A percentile compares a stretch with the other conserved stretches of the same genome.
Evolutionary conservation across 2,888 invertebrate species (phyloP).

Genomic region (Muscina levida): DNA sequence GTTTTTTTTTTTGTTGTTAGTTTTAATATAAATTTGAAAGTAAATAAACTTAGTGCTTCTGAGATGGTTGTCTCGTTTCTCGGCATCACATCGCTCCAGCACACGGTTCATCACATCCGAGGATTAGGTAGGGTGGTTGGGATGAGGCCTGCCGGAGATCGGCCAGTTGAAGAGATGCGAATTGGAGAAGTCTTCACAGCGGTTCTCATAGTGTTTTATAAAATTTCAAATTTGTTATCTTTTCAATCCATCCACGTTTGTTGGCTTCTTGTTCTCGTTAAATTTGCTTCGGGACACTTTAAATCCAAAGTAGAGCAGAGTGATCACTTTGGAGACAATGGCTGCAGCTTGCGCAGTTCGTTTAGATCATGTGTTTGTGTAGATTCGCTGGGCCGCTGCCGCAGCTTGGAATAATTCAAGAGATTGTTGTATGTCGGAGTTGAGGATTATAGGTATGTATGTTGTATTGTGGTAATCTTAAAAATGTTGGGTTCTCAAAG

Average conservation of each 20-base stretch:
- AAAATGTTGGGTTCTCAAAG: conserved; percentile 53
- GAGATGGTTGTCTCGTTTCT: conserved; percentile 62
- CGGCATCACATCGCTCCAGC: conserved; percentile 46
- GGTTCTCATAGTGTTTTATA: conserved; percentile 68
- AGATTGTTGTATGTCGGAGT: conserved; percentile 49
- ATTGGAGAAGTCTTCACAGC: conserved; percentile 58
- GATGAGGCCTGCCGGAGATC: conserved; percentile 29
- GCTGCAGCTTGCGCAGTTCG: conserved; percentile 62
- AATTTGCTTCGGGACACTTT: conserved; percentile 61
- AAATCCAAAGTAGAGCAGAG: conserved; percentile 51
- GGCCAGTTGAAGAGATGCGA: conserved; percentile 65
- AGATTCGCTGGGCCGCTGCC: conserved; percentile 66
- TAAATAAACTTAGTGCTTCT: conserved; percentile 66
- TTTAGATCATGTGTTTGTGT: conserved; percentile 61
- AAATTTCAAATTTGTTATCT: conserved; percentile 37
- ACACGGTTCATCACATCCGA: neutral
- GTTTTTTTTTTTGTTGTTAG: conserved; percentile 59
- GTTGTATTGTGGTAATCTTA: conserved; percentile 29
- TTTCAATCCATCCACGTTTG: conserved; percentile 25
- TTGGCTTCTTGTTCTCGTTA: conserved; percentile 26
- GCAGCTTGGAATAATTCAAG: conserved; percentile 65
- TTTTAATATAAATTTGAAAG: conserved; percentile 71
- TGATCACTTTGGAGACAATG: conserved; percentile 42
- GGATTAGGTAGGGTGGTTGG: neutral
- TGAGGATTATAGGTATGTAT: conserved; percentile 34